Base-by-base conservation (phyloP, 2,113 vertebrate species). In the Hassar affinis region DNA sequence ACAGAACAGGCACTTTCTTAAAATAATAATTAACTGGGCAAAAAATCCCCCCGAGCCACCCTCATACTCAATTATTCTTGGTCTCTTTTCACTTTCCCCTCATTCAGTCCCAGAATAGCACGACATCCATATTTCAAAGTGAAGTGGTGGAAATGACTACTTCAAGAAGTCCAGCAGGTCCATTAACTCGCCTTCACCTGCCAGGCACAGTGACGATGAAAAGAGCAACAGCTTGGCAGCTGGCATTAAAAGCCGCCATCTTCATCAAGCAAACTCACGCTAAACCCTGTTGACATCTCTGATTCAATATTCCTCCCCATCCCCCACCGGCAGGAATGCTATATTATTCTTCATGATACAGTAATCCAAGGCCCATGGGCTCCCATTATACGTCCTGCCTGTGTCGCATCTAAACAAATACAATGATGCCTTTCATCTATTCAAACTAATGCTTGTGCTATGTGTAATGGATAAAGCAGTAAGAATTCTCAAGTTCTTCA, bases 11-110 rank as follows among this genome's bases (percentile, higher is more conserved):
- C 49, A 78, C 84, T 86, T 85, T 86, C 87, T 84, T 84, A 88
- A 87, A 90, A 90, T 84, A 90, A 87, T 89, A 87, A 89, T 88
- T 86, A 89, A 88, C 78, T 51, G 61, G 62, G 75, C 82, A 75
- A 87, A 66, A 85, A 85, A 77, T 57, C 78, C 76, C 83, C 79
- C 85, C 80, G n/a, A 57, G 30, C 81, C 57, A 52, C 59, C 69
- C 85, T 79, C 83, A 75, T 74, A 62, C 85, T 88, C 86, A 86
- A 88, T 90, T 87, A 91, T 88, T 82, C 68, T 80, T 78, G 66
- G 78, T 85, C 87, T 87, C 87, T 85, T 82, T 84, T 76, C 89
- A 83, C 89, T 87, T 25, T 74, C 82, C 84, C 79, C 71, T 49
- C 78, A 61, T 81, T 81, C 80, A 84, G 74, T 85, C 82, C 86